Evolutionary conservation across 1,140 invertebrate genomes (phyloP), one percentile per base, ranked within the genome.

Genomic region (Sipha flava): DNA sequence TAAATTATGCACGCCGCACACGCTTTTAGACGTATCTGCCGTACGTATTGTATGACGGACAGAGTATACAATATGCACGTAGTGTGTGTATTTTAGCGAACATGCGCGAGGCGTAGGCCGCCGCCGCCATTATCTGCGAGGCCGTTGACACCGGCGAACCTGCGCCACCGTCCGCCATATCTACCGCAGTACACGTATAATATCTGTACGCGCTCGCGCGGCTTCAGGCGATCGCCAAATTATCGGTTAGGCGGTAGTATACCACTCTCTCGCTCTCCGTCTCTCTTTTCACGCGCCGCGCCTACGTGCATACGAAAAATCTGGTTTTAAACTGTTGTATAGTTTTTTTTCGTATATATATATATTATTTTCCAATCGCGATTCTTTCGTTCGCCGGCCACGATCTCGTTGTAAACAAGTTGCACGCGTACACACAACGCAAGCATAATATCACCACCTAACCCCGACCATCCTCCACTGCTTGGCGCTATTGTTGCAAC

Each of bases 231-330:
- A 54, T 75, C 72, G 72, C 72, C 72, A 75, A 75, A 75, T 75
- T 75, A 75, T 75, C 72, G 72, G 72, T 75, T 75, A 66, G 34
- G 29, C 29, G 57, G n/a, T n/a, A n/a, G n/a, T n/a, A n/a, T n/a
- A n/a, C n/a, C n/a, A n/a, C n/a, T n/a, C n/a, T n/a, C n/a, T n/a
- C n/a, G n/a, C n/a, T n/a, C n/a, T n/a, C 57, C 16, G 23, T 23
- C 45, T 47, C 16, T 47, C 45, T 47, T n/a, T n/a, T n/a, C n/a
- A n/a, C n/a, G n/a, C 14, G 45, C 5, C 54, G 23, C 34, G 59
- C 59, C 59, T 26, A 64, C 59, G 59, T 64, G 59, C 18, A 72
- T 52, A 72, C 31, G 59, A n/a, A 34, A 14, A 34, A 31, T 37
- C 29, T 64, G 3, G 31, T 64, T 29, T 16, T 62, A 62, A 6